Evolutionary conservation across 2,113 vertebrate species (phyloP).

Genomic region (Genyomyrus donnyi): DNA sequence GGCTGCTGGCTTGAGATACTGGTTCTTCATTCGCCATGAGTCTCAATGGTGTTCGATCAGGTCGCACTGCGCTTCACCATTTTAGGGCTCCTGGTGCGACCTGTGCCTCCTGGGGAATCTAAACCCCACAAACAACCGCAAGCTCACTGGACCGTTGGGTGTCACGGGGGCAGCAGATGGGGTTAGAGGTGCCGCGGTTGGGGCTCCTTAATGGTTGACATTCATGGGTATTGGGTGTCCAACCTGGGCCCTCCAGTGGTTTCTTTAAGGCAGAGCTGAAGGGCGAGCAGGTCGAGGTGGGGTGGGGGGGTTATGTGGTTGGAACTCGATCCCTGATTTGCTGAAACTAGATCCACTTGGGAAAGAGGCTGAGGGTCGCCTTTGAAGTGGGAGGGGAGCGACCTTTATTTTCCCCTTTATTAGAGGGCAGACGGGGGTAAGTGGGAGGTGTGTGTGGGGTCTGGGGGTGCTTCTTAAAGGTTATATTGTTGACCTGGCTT

Average conservation of each 20-base stretch:
- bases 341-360: constrained; percentile 58
- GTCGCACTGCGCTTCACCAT: background rate
- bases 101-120: background rate
- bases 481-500: background rate
- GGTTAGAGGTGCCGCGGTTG: background rate
- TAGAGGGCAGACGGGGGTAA: background rate
- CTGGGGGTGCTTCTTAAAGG: background rate
- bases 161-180: background rate
- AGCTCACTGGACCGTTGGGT: background rate
- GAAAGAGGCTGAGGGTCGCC: constrained; percentile 49
- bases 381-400: constrained; percentile 22
- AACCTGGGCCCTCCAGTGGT: constrained; percentile 21
- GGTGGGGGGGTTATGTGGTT: constrained; percentile 12
- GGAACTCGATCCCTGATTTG: constrained; percentile 32
- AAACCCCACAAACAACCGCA: background rate
- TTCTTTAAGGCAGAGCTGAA: constrained; percentile 1
- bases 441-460: background rate
- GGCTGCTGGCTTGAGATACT: constrained; percentile 13
- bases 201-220: background rate
- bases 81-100: background rate
- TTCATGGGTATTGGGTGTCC: background rate
- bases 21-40: background rate
- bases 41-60: background rate
- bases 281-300: background rate
- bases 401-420: background rate